These are phyloP conservation scores for Protonemura montana DNA, from an alignment of 2,888 invertebrate genomes.

Conservation along the genomic window DNA sequence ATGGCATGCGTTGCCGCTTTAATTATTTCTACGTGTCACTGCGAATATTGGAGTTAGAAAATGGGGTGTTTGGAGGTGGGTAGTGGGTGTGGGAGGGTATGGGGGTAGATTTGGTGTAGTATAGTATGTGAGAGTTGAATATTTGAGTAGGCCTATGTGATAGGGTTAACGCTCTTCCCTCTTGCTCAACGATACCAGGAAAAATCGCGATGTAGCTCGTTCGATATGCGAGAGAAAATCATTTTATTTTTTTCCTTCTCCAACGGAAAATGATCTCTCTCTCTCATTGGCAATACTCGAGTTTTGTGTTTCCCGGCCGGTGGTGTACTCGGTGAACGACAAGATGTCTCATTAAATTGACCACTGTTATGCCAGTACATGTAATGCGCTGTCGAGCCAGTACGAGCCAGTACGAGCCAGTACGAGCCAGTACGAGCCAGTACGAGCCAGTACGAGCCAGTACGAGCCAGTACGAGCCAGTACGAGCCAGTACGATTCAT, in stretches of 20 bases:
- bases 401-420: no score
- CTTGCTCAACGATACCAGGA: neutral
- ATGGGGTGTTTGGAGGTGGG: slow-evolving; percentile 31
- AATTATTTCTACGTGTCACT: slow-evolving; percentile 51
- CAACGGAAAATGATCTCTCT: neutral
- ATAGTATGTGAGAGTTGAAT: slow-evolving; percentile 36
- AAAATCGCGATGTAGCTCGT: neutral
- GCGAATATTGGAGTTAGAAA: slow-evolving; percentile 50
- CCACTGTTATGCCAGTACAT: slow-evolving; percentile 36
- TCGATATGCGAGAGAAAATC: neutral
- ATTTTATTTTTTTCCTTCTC: slow-evolving; percentile 33
- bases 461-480: no score
- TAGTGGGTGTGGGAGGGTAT: slow-evolving; percentile 14
- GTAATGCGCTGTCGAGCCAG: no score
- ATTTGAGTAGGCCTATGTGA: slow-evolving; percentile 38
- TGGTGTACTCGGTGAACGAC: slow-evolving; percentile 10
- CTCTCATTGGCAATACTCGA: slow-evolving; percentile 29
- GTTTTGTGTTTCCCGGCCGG: slow-evolving; percentile 28
- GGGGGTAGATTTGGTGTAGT: slow-evolving; percentile 19
- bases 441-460: no score
- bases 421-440: no score
- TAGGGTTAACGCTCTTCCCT: slow-evolving; percentile 25
- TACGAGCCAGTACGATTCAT: no score
- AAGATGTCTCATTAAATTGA: slow-evolving; percentile 40
- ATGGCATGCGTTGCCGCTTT: slow-evolving; percentile 49